Percentiles rank a stretch among this genome's conserved stretches.
phyloP scores from a whole-genome alignment of 2,113 vertebrate genomes.

The Cinclus mexicanus region DNA sequence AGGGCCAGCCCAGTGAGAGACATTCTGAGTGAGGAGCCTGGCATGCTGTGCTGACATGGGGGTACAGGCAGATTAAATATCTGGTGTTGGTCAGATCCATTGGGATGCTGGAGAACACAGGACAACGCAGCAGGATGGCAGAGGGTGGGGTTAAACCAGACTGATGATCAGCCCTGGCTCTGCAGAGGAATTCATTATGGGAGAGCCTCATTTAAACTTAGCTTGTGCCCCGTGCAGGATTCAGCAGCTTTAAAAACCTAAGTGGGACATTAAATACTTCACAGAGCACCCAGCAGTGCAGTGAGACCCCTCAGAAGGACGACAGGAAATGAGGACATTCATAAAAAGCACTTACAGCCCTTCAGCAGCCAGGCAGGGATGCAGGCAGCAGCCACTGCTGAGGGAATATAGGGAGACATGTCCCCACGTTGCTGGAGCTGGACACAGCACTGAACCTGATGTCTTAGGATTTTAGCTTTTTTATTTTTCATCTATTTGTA shows the following conservation, averaged over 20 bases:
- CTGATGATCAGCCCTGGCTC: background rate
- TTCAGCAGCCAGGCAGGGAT: background rate
- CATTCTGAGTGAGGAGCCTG: background rate
- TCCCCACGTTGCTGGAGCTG: accelerated
- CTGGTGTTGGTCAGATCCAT: background rate
- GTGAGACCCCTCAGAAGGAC: background rate
- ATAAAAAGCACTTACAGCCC: background rate
- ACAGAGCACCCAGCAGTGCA: accelerated
- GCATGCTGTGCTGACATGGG: accelerated
- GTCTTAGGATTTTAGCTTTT: background rate
- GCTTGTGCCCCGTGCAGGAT: background rate
- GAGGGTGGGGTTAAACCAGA: background rate
- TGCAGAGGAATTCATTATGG: background rate
- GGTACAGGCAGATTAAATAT: background rate
- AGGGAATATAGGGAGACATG: accelerated
- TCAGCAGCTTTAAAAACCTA: background rate
- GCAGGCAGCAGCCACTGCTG: background rate
- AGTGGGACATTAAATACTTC: background rate
- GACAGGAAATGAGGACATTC: accelerated
- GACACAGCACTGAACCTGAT: accelerated
- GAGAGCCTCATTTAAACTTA: background rate
- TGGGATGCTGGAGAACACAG: background rate
- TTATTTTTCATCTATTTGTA: accelerated
- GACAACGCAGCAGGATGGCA: accelerated
- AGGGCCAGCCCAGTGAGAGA: background rate